phyloP scores from a whole-genome alignment of 1,140 invertebrate genomes.

The Drosophila mojavensis region DNA sequence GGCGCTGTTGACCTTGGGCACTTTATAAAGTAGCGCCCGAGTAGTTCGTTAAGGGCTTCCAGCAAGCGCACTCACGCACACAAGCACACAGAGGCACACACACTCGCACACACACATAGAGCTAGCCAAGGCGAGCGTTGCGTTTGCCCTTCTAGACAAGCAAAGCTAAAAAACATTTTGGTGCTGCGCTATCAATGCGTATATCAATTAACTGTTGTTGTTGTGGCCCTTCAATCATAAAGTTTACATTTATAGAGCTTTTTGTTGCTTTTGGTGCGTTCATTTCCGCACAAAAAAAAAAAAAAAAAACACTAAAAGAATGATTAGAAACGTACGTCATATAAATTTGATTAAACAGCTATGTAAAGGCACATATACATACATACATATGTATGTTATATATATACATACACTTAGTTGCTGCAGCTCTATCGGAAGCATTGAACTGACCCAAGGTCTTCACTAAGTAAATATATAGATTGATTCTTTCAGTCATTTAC shows the following conservation, averaged over 20 bases:
- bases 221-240: conserved; percentile 67
- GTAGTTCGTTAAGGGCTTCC: conserved; percentile 48
- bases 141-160: conserved; percentile 46
- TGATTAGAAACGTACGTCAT: conserved; percentile 31
- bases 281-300: conserved; percentile 62
- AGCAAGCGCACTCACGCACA: conserved; percentile 38
- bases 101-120: neutral
- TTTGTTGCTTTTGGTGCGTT: conserved; percentile 40
- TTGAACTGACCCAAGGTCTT: conserved; percentile 48
- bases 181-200: conserved; percentile 64
- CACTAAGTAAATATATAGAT: neutral
- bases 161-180: conserved; percentile 24
- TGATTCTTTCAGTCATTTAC: conserved; percentile 5
- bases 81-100: conserved; percentile 5
- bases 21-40: conserved; percentile 24
- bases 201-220: conserved; percentile 68
- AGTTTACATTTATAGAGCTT: conserved; percentile 52
- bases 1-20: conserved; percentile 42
- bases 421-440: conserved; percentile 25
- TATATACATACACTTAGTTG: conserved; percentile 5
- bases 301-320: conserved; percentile 30
- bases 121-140: conserved; percentile 34
- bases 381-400: neutral
- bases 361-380: neutral
- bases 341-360: conserved; percentile 33